These are phyloP conservation scores for Melozone crissalis DNA, from an alignment of 2,113 vertebrate genomes.

Conservation along the genomic window DNA sequence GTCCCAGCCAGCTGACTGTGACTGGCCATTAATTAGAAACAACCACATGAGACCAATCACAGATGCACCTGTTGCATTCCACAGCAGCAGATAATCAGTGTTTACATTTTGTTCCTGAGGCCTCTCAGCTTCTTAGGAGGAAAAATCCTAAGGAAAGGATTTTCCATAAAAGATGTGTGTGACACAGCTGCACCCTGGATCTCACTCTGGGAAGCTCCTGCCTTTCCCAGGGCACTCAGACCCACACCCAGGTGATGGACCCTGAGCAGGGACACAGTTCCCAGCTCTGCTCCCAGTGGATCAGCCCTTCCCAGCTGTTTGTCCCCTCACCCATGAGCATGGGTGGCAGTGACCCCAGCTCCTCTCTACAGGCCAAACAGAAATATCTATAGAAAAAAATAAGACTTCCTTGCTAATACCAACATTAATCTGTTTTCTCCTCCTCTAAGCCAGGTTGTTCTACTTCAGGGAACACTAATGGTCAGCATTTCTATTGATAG, in stretches of 20 bases:
- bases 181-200: no score
- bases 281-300: neutral
- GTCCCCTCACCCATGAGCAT: neutral
- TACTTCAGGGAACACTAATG: neutral
- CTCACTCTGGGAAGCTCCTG: neutral
- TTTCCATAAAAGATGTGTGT: no score
- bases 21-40: no score
- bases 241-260: fast-evolving
- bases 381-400: fast-evolving
- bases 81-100: no score
- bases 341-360: fast-evolving
- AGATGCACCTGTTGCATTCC: no score
- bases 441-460: neutral
- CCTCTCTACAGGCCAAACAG: neutral
- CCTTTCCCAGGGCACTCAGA: fast-evolving
- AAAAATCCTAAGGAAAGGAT: no score
- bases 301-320: neutral
- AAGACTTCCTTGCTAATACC: neutral
- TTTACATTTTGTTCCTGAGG: no score
- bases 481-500: conserved; percentile 41
- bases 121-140: no score
- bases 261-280: neutral
- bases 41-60: no score
- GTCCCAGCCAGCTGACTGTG: no score
- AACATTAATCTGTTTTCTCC: neutral